Conservation (phyloP, 35 echinoderm and acorn worm species). For the Heliocidaris tuberculata region DNA sequence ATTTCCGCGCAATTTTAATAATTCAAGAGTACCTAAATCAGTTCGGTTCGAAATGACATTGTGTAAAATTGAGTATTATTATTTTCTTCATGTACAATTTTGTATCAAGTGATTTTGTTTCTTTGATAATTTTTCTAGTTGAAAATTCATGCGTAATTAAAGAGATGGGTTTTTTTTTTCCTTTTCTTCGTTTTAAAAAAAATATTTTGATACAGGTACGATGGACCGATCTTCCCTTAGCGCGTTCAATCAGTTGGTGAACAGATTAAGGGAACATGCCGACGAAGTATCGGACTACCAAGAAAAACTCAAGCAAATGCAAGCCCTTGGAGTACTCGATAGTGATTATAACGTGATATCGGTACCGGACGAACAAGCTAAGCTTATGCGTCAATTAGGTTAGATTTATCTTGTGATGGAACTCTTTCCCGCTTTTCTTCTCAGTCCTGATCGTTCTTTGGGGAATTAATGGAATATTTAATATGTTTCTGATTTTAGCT, state of each 20-base stretch:
- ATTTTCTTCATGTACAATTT: no score
- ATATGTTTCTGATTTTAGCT: background rate
- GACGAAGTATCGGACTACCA: conserved; percentile 32
- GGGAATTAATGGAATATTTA: background rate
- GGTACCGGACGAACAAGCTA: background rate
- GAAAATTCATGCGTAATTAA: no score
- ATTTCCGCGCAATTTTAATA: no score
- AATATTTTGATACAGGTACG: background rate
- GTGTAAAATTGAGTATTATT: no score
- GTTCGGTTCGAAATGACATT: no score
- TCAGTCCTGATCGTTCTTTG: background rate
- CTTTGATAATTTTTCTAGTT: no score
- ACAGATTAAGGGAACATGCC: background rate
- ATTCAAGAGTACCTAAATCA: no score
- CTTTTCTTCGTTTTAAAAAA: background rate
- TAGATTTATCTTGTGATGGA: background rate
- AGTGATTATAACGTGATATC: conserved; percentile 23
- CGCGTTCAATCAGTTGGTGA: conserved; percentile 13
- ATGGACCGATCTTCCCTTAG: background rate
- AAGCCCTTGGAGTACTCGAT: background rate
- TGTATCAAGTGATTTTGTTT: no score
- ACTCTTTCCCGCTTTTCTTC: background rate
- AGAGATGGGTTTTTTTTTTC: background rate
- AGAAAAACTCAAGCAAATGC: background rate
- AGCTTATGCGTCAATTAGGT: background rate